Percentiles rank a stretch among this genome's conserved stretches.
phyloP scores from a whole-genome alignment of 2,113 vertebrate species.

The Syngnathus typhle region DNA sequence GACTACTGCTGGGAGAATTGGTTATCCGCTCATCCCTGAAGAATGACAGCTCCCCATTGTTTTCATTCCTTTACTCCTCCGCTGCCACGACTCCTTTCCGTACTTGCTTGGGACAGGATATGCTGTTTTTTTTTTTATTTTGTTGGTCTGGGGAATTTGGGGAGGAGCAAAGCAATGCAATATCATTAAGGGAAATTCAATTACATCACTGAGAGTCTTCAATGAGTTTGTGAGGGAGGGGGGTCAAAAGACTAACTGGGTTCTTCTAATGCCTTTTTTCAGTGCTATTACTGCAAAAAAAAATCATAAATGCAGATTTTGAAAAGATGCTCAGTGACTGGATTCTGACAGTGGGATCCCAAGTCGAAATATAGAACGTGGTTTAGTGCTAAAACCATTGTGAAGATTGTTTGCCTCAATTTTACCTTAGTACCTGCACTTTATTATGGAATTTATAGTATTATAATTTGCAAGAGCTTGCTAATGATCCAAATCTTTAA shows the following conservation, averaged over 20 bases:
- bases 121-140: conserved; percentile 39
- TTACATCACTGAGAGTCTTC: neutral
- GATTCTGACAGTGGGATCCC: too few species aligned
- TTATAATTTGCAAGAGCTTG: neutral
- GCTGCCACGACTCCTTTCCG: conserved; percentile 55
- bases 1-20: conserved; percentile 55
- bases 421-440: too few species aligned
- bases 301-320: too few species aligned
- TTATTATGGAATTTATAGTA: too few species aligned
- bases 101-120: conserved; percentile 47
- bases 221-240: neutral
- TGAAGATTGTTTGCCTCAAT: too few species aligned
- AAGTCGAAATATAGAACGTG: too few species aligned
- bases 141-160: conserved; percentile 10
- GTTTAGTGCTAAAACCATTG: too few species aligned
- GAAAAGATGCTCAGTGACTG: too few species aligned
- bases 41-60: conserved; percentile 71
- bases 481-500: too few species aligned
- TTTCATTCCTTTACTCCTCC: conserved; percentile 52
- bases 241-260: too few species aligned
- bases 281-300: too few species aligned
- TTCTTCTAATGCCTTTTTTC: too few species aligned
- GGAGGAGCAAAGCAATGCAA: neutral
- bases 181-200: neutral
- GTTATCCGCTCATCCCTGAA: conserved; percentile 61